Percentiles rank a stretch among this genome's conserved stretches.
Conservation (phyloP, 2,797 vertebrate species). For the Sebastes minor region DNA sequence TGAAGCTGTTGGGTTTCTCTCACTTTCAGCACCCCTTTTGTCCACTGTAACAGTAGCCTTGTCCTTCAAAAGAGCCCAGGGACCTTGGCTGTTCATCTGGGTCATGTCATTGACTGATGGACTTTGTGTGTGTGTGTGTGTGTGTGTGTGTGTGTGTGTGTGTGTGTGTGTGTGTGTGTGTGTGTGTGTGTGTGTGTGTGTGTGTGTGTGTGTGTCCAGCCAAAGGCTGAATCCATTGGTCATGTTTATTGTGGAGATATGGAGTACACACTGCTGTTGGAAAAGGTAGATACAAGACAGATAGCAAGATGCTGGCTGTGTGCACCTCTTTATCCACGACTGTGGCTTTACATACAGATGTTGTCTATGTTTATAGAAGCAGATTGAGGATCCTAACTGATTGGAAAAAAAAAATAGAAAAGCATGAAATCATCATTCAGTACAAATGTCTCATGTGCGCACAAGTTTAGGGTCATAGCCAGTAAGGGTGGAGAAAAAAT, state of each 20-base stretch:
- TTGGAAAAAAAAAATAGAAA: too few species aligned
- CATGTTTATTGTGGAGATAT: constrained; percentile 25
- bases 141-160: not conserved
- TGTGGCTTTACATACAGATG: too few species aligned
- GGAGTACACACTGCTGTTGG: not conserved
- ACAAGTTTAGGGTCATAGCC: too few species aligned
- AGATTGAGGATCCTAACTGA: too few species aligned
- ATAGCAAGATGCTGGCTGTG: not conserved
- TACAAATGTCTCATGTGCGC: too few species aligned
- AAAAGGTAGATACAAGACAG: constrained; percentile 27
- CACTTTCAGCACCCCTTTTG: constrained; percentile 22
- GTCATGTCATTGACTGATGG: constrained; percentile 49
- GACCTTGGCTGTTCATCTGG: constrained; percentile 26
- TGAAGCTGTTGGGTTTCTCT: constrained; percentile 15
- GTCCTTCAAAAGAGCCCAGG: constrained; percentile 33
- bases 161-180: not conserved
- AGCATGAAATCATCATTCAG: too few species aligned
- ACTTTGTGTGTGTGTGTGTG: not conserved
- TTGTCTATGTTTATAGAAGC: too few species aligned
- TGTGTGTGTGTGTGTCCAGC: not conserved
- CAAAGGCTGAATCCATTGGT: constrained; percentile 11
- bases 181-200: not conserved
- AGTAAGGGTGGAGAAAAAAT: too few species aligned
- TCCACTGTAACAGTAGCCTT: constrained; percentile 39
- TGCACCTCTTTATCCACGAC: too few species aligned